A percentile compares a stretch with the other conserved stretches of the same genome.
phyloP scores from a whole-genome alignment of 2,113 vertebrate species.

The Ciconia stormi region DNA sequence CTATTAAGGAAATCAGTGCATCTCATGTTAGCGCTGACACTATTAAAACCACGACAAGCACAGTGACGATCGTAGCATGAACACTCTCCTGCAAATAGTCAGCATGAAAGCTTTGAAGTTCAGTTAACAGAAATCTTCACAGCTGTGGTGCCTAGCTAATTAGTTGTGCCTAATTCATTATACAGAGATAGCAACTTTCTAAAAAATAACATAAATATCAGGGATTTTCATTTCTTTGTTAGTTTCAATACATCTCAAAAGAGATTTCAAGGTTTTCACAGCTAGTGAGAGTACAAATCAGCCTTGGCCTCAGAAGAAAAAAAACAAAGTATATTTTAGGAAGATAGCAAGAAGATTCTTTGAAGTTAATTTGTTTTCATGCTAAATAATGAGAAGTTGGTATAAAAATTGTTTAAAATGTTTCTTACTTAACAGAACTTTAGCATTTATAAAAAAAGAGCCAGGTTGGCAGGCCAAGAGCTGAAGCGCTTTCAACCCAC shows the following conservation, averaged over 20 bases:
- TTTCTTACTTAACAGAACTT: background rate
- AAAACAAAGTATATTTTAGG: background rate
- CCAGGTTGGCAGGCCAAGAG: background rate
- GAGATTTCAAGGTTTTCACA: background rate
- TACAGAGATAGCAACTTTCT: constrained; percentile 18
- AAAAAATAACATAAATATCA: constrained; percentile 16
- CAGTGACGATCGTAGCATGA: background rate
- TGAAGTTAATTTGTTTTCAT: background rate
- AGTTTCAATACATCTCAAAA: background rate
- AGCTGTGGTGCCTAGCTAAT: background rate
- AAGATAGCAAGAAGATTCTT: background rate
- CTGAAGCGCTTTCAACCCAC: background rate
- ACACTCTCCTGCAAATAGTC: background rate
- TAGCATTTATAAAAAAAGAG: background rate
- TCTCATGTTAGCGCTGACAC: background rate
- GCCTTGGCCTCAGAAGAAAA: background rate
- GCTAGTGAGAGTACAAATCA: background rate
- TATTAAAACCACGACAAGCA: background rate
- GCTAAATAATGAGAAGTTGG: background rate
- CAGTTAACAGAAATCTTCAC: constrained; percentile 55
- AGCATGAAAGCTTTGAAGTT: constrained; percentile 42
- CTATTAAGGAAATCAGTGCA: background rate
- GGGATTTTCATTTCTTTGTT: background rate
- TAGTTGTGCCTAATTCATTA: constrained; percentile 60
- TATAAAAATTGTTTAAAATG: background rate